Percentiles rank a stretch among this genome's conserved stretches.
Evolutionary conservation across 2,113 vertebrate species (phyloP).

Genomic region (Charina bottae): DNA sequence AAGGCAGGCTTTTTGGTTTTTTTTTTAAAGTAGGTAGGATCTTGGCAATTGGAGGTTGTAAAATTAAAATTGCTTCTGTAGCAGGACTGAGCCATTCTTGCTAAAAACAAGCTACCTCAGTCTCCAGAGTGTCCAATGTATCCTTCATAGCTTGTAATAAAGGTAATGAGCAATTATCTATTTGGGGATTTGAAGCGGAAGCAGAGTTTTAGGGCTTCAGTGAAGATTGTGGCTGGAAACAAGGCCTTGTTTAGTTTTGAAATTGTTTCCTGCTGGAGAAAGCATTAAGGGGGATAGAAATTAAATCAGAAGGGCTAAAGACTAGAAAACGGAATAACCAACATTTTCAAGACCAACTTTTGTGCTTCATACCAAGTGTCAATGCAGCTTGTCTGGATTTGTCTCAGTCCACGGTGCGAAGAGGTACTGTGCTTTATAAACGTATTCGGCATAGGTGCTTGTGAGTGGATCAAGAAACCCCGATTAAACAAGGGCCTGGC

Average conservation of each 20-base stretch:
- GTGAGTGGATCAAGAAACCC: not conserved
- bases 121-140: not conserved
- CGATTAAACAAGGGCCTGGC: not conserved
- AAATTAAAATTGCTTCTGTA: accelerated
- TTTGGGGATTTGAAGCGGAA: conserved; percentile 38
- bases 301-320: conserved; percentile 17
- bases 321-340: not conserved
- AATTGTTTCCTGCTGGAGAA: not conserved
- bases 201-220: conserved; percentile 49
- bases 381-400: not conserved
- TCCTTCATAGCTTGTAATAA: not conserved
- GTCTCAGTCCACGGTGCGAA: not conserved
- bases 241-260: not conserved
- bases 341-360: not conserved
- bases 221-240: not conserved
- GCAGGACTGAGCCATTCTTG: not conserved
- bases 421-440: not conserved
- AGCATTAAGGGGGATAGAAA: not conserved
- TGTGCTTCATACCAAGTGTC: not conserved
- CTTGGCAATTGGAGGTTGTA: not conserved
- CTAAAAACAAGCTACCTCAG: not conserved
- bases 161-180: conserved; percentile 38
- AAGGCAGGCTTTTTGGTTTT: not conserved
- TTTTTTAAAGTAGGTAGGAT: not conserved
- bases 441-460: not conserved